Evolutionary conservation across 2,113 vertebrate species (phyloP), one percentile per base, ranked within the genome.

Genomic region (Corythaeola cristata): DNA sequence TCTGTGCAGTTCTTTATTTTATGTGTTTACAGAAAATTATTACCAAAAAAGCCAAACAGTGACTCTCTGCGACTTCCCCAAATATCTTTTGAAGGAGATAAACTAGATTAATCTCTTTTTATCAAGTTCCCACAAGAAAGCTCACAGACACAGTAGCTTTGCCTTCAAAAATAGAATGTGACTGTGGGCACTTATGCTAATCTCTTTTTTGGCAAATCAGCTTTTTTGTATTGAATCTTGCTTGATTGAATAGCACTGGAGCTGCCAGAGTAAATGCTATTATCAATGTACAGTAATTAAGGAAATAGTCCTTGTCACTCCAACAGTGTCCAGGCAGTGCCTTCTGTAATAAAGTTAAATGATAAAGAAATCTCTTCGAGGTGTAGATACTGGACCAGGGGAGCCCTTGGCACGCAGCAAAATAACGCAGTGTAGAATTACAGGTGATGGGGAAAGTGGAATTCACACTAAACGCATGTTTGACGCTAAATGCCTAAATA

Each of bases 201-300:
- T 97, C 97, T 97, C 92, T 94, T 96, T 97, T 98, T 98, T 98
- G 97, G 96, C 94, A 98, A 98, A 98, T 97, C 96, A 98, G 93
- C 92, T 96, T 97, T 97, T 97, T 97, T 90, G 93, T 97, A 98
- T 98, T 97, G 97, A 97, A 98, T 98, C 97, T 98, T 92, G 80
- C 96, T 96, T 97, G 97, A 98, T 97, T 98, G 98, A 98, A 98
- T 97, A 97, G 93, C 94, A 85, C 86, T 85, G 92, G 93, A 97
- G 93, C 94, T 97, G 97, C 97, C 97, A 97, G 97, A 96, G 97
- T 97, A 98, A 98, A 98, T 97, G 97, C 93, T 97, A 97, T 98
- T 98, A 97, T 98, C 96, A 97, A 91, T 97, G 96, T 96, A 96
- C 85, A 97, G 97, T 97, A 98, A 98, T 98, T 98, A 97, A 98